Evolutionary conservation across 2,113 vertebrate species (phyloP).

Genomic region (Melanostigma gelatinosum): DNA sequence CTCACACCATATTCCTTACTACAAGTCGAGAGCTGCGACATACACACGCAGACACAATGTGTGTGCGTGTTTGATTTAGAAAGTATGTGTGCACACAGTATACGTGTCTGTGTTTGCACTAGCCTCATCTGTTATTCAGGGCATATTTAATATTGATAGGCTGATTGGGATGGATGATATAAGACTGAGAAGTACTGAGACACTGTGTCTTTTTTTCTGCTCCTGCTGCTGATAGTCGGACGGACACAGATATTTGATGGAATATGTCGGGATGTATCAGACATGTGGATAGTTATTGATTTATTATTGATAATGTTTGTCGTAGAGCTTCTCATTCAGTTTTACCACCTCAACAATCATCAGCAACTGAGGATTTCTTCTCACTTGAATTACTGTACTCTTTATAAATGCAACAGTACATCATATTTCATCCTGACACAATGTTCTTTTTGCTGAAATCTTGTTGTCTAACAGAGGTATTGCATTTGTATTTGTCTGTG

Average conservation of each 20-base stretch:
- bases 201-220: background rate
- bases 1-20: background rate
- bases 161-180: slow-evolving; percentile 41
- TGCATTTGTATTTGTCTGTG: background rate
- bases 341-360: background rate
- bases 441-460: too few relatives aligned
- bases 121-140: slow-evolving; percentile 41
- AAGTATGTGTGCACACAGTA: too few relatives aligned
- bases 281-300: background rate
- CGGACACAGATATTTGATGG: background rate
- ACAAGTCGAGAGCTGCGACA: background rate
- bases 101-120: slow-evolving; percentile 12
- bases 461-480: background rate
- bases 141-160: slow-evolving; percentile 41
- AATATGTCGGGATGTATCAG: background rate
- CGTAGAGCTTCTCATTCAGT: background rate
- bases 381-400: too few relatives aligned
- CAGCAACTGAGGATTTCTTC: background rate
- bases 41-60: background rate
- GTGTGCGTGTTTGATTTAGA: background rate
- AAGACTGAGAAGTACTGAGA: slow-evolving; percentile 7
- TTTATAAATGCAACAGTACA: background rate
- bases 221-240: background rate
- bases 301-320: background rate
- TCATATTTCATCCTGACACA: too few relatives aligned